phyloP scores from a whole-genome alignment of 2,113 vertebrate species.

The Morone saxatilis region DNA sequence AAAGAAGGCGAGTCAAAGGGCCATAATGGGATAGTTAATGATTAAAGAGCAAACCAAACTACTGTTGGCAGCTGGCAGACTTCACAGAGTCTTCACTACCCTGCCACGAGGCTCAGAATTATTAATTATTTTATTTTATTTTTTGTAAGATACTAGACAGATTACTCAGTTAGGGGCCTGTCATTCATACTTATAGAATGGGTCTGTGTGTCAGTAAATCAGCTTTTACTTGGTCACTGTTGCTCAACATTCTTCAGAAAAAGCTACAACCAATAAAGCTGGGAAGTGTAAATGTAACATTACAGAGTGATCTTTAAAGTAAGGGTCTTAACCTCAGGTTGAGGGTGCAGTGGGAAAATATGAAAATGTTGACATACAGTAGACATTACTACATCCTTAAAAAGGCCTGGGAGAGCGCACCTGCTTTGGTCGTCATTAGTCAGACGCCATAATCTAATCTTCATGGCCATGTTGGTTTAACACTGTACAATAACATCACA shows the following conservation, averaged over 20 bases:
- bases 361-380: conserved; percentile 37
- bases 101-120: not conserved
- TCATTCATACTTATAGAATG: conserved; percentile 12
- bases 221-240: conserved; percentile 9
- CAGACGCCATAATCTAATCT: conserved; percentile 71
- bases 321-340: not conserved
- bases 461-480: conserved; percentile 74
- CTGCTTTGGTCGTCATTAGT: conserved; percentile 62
- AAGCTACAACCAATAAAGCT: conserved; percentile 1
- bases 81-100: conserved; percentile 50
- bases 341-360: conserved; percentile 7
- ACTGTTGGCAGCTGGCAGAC: conserved; percentile 65
- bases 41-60: conserved; percentile 73
- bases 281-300: not conserved
- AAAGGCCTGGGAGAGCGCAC: conserved; percentile 50
- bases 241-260: not conserved
- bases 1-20: conserved; percentile 30
- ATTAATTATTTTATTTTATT: conserved; percentile 3
- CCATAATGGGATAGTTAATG: conserved; percentile 73
- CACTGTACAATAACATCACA: conserved; percentile 47
- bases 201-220: conserved; percentile 1
- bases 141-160: conserved; percentile 1
- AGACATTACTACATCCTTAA: conserved; percentile 52
- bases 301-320: not conserved
- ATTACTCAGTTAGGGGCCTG: conserved; percentile 23